Conservation (phyloP, 64 coral and sea anemone species). For the Platygyra sinensis region DNA sequence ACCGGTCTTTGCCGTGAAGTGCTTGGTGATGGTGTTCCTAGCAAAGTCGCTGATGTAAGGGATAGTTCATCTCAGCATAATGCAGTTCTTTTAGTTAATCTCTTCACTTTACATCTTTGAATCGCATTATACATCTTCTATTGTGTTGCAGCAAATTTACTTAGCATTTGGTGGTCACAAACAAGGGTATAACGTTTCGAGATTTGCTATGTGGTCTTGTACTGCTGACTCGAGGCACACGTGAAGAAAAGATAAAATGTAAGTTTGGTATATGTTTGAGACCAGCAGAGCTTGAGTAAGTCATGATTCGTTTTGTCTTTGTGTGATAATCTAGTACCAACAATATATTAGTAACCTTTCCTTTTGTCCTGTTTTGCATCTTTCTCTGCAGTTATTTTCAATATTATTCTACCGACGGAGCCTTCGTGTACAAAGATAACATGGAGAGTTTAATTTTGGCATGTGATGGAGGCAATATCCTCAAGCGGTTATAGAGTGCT, state of each 20-base stretch:
- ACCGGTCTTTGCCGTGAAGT: constrained; percentile 93
- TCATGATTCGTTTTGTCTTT: constrained; percentile 39
- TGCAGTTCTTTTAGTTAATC: constrained; percentile 9
- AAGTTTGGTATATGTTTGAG: constrained; percentile 36
- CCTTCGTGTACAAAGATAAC: constrained; percentile 75
- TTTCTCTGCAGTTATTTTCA: constrained; percentile 85
- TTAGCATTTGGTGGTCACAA: constrained; percentile 86
- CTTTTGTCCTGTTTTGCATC: constrained; percentile 18
- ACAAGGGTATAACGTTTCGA: constrained; percentile 90
- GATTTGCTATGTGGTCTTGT: constrained; percentile 92
- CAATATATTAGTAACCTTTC: too few relatives aligned
- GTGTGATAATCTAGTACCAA: neutral
- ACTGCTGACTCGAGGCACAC: constrained; percentile 88
- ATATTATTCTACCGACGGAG: constrained; percentile 96
- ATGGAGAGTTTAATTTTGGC: constrained; percentile 91
- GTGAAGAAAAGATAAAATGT: constrained; percentile 98
- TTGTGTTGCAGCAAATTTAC: constrained; percentile 89
- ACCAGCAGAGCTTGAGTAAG: constrained; percentile 36
- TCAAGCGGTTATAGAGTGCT: constrained; percentile 75
- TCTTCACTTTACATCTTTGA: neutral
- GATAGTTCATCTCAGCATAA: neutral
- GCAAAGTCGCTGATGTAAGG: constrained; percentile 85
- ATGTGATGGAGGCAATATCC: constrained; percentile 93
- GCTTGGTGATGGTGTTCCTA: constrained; percentile 93
- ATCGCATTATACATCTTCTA: neutral